Evolutionary conservation across 2,113 vertebrate genomes (phyloP).

Genomic region (Pyrgilauda ruficollis): DNA sequence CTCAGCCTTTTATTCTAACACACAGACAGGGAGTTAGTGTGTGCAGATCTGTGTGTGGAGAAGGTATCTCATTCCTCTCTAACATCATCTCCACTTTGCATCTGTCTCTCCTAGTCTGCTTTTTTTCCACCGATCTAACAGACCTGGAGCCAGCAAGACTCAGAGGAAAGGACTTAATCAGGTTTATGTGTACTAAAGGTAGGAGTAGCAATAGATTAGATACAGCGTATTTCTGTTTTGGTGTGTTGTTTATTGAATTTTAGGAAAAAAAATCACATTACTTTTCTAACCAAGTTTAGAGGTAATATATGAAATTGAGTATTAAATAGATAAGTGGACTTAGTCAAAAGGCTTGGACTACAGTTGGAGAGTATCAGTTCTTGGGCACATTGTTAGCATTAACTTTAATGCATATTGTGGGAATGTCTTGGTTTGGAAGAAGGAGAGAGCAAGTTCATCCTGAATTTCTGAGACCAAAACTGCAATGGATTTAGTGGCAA

Average conservation of each 20-base stretch:
- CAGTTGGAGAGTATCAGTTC: constrained; percentile 64
- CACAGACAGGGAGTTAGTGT: constrained; percentile 98
- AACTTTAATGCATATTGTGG: constrained; percentile 60
- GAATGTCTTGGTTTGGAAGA: constrained; percentile 29
- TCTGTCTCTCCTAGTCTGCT: constrained; percentile 99
- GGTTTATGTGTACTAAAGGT: constrained; percentile 99
- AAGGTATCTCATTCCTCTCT: constrained; percentile 99
- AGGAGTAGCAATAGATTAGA: constrained; percentile 82
- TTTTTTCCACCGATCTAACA: constrained; percentile 93
- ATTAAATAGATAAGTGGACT: constrained; percentile 67
- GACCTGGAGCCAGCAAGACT: constrained; percentile 87
- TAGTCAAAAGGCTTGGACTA: constrained; percentile 64
- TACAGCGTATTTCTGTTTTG: constrained; percentile 74
- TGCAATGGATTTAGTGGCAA: constrained; percentile 9
- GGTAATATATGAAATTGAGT: constrained; percentile 69
- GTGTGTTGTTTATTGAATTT: constrained; percentile 80
- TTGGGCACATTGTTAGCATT: constrained; percentile 55
- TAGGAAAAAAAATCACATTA: constrained; percentile 75
- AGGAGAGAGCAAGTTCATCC: constrained; percentile 28
- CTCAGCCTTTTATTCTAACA: constrained; percentile 99
- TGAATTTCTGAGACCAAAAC: constrained; percentile 23
- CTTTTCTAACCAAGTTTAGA: constrained; percentile 77
- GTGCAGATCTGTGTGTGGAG: constrained; percentile 94
- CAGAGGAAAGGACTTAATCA: constrained; percentile 97
- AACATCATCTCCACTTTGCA: constrained; percentile 99